Evolutionary conservation across 2,888 invertebrate genomes (phyloP), one percentile per base, ranked within the genome.

Genomic region (Lysandra coridon): DNA sequence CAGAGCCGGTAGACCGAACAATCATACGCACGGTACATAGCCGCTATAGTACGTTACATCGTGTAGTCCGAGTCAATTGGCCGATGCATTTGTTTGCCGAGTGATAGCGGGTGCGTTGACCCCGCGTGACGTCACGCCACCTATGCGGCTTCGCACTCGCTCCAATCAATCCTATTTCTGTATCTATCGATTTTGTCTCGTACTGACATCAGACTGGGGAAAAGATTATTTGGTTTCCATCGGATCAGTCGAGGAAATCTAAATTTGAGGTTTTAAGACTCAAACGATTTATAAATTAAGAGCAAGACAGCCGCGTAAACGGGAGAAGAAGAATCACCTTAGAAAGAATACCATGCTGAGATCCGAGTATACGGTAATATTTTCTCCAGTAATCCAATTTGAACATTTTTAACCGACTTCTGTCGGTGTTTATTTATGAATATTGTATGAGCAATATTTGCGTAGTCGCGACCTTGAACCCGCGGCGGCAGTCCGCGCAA

Each of bases 91-190:
- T 17, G 81, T 81, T 83, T 81, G 81, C 79, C 80, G 79, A 80
- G 81, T 83, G 81, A 82, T 82, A 82, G 80, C 79, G 80, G 78
- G 83, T 79, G 75, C 83, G 80, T 79, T 80, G 83, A 83, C 83
- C 82, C 80, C 40, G 14, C 40, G 14, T 79, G 82, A 82, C 83
- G 83, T 81, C 81, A 69, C 69, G 30, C 4, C 33, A 69, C 33
- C 30, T 64, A 0, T 69, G 69, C 14, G 69, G 69, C 69, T 69
- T 69, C 69, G 33, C 64, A 69, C 33, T 69, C 33, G 69, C 17
- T 69, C 69, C 69, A 33, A 69, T 69, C 69, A 69, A 33, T 69
- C 17, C 69, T 69, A 69, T 69, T 69, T 69, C 33, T 69, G 69
- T 69, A 69, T 69, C 69, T 69, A 69, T 69, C 33, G 69, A 69